A percentile compares a stretch with the other conserved stretches of the same genome.
Conservation (phyloP, 1,140 invertebrate genomes). For the Steinernema khuongi region DNA sequence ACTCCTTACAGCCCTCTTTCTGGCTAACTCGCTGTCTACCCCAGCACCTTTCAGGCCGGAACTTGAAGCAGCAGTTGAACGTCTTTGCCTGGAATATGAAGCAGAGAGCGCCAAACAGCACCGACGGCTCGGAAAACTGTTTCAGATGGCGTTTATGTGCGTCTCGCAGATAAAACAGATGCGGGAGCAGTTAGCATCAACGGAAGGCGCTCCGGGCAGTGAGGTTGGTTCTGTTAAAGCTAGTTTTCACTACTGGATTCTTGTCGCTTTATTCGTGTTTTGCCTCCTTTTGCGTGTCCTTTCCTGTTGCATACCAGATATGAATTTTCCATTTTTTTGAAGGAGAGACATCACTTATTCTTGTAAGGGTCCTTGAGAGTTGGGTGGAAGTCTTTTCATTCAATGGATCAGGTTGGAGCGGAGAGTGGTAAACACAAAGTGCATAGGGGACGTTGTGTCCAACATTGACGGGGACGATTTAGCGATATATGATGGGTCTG, state of each 20-base stretch:
- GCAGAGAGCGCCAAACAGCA: neutral
- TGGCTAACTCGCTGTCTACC: neutral
- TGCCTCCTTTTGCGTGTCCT: too few species aligned
- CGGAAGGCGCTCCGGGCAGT: neutral
- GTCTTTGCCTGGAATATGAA: conserved; percentile 2
- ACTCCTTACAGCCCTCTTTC: neutral
- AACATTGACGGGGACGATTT: too few species aligned
- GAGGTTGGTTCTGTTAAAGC: conserved; percentile 8
- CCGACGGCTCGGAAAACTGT: neutral
- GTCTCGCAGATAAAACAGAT: neutral
- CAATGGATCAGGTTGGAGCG: too few species aligned
- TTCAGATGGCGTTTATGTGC: conserved; percentile 11
- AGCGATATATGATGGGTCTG: too few species aligned
- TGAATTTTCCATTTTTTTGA: neutral
- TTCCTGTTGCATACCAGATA: too few species aligned
- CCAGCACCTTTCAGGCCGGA: neutral
- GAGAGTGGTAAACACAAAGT: neutral
- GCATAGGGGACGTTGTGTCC: neutral
- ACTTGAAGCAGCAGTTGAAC: neutral
- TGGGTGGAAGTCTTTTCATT: neutral
- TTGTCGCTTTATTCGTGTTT: neutral
- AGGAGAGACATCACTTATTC: neutral
- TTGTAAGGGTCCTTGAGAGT: neutral
- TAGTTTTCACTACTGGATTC: neutral
- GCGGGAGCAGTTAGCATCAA: neutral